Percentiles rank a stretch among this genome's conserved stretches.
Conservation (phyloP, 2,797 vertebrate species). For the Luscinia megarhynchos region DNA sequence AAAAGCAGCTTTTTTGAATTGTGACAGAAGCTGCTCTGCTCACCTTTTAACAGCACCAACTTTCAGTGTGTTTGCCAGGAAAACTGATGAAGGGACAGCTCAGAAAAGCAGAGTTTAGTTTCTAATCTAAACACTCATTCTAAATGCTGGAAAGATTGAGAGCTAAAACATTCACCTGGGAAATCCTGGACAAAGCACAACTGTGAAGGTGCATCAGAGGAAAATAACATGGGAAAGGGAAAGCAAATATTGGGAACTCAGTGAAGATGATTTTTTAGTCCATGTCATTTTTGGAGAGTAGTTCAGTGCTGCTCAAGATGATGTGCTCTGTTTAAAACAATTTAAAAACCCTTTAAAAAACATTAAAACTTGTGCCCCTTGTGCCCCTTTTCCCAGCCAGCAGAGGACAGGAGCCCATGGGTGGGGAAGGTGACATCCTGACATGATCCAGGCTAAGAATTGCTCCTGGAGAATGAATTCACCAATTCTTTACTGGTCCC, state of each 20-base stretch:
- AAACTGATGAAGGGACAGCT: background rate
- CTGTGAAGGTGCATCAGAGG: background rate
- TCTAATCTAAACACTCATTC: background rate
- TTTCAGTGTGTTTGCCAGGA: background rate
- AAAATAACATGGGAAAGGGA: background rate
- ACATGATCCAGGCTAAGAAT: background rate
- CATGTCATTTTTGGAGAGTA: background rate
- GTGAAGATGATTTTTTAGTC: background rate
- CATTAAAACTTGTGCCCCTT: no score
- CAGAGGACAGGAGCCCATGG: background rate
- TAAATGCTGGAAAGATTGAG: background rate
- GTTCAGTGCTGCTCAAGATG: background rate
- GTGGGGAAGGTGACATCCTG: background rate
- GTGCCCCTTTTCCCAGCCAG: background rate
- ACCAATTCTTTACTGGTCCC: background rate
- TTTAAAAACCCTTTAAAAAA: background rate
- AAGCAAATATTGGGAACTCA: background rate
- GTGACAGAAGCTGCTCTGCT: slow-evolving; percentile 1
- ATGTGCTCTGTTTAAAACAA: background rate
- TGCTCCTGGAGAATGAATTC: background rate
- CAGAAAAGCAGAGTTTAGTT: background rate
- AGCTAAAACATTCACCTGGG: background rate
- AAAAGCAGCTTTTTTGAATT: background rate
- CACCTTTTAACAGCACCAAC: background rate
- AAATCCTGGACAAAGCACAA: background rate